These are phyloP conservation scores for Torymus aiolomorphi DNA, from an alignment of 2,888 invertebrate genomes.

Conservation along the genomic window DNA sequence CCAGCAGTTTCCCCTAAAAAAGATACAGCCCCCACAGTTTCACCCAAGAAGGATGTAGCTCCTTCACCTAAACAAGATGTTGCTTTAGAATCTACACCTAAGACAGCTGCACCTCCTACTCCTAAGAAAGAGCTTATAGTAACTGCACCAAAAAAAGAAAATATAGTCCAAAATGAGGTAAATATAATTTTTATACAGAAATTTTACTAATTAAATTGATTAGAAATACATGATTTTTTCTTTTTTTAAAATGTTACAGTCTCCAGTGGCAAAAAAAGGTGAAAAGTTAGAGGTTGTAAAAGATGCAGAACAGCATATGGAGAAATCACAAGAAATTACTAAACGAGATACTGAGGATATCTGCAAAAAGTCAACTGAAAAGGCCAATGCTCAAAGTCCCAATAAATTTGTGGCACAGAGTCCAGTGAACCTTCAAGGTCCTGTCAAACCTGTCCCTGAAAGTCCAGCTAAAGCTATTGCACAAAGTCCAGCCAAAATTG, in stretches of 20 bases:
- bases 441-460: constrained; percentile 8
- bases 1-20: constrained; percentile 15
- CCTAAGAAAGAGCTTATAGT: constrained; percentile 1
- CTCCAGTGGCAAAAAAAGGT: constrained; percentile 1
- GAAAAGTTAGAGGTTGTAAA: constrained; percentile 44
- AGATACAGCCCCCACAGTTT: not conserved
- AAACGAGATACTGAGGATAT: constrained; percentile 33
- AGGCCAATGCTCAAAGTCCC: constrained; percentile 38
- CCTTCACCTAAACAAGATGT: too few relatives aligned
- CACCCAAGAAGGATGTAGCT: constrained; percentile 14
- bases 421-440: constrained; percentile 6
- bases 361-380: constrained; percentile 18
- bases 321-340: constrained; percentile 51
- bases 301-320: constrained; percentile 44
- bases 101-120: constrained; percentile 7
- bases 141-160: constrained; percentile 40
- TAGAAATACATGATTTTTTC: not conserved
- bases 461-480: constrained; percentile 27
- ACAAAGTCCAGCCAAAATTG: constrained; percentile 28
- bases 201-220: not conserved
- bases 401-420: constrained; percentile 7
- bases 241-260: constrained; percentile 19
- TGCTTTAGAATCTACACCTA: constrained; percentile 11
- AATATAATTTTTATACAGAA: not conserved
- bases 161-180: constrained; percentile 44